Evolutionary conservation across 2,888 invertebrate species (phyloP).

Genomic region (Sphaerophoria taeniata): DNA sequence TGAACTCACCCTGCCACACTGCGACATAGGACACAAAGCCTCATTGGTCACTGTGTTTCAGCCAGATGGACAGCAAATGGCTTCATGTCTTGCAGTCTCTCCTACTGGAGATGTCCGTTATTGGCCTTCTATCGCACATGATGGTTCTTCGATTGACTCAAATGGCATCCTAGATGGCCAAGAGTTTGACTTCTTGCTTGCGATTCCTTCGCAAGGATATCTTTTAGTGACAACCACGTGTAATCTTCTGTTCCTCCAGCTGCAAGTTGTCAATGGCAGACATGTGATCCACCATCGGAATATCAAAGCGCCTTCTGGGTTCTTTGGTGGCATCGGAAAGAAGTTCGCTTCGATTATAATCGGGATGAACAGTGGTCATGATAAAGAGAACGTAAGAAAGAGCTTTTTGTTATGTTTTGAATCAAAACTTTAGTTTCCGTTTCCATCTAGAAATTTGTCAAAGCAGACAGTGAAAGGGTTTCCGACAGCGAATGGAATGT

Average conservation of each 20-base stretch:
- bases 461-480: constrained; percentile 85
- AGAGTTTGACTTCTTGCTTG: constrained; percentile 90
- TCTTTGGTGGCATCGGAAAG: constrained; percentile 94
- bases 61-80: constrained; percentile 85
- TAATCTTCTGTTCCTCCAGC: constrained; percentile 89
- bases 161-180: constrained; percentile 94
- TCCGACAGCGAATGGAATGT: constrained; percentile 84
- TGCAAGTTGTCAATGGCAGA: constrained; percentile 86
- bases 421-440: constrained; percentile 18
- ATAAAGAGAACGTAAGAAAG: constrained; percentile 81
- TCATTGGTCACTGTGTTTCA: constrained; percentile 91
- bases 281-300: constrained; percentile 87
- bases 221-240: constrained; percentile 96
- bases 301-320: constrained; percentile 90
- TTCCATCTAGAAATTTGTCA: constrained; percentile 85
- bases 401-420: background rate
- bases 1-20: constrained; percentile 94
- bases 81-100: constrained; percentile 95
- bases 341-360: constrained; percentile 83
- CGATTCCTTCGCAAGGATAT: constrained; percentile 89
- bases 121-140: constrained; percentile 95
- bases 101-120: constrained; percentile 96
- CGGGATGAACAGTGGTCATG: constrained; percentile 80
- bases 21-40: constrained; percentile 95
- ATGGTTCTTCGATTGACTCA: constrained; percentile 92